phyloP scores from a whole-genome alignment of 2,888 invertebrate genomes.

The Schizaphis graminum region DNA sequence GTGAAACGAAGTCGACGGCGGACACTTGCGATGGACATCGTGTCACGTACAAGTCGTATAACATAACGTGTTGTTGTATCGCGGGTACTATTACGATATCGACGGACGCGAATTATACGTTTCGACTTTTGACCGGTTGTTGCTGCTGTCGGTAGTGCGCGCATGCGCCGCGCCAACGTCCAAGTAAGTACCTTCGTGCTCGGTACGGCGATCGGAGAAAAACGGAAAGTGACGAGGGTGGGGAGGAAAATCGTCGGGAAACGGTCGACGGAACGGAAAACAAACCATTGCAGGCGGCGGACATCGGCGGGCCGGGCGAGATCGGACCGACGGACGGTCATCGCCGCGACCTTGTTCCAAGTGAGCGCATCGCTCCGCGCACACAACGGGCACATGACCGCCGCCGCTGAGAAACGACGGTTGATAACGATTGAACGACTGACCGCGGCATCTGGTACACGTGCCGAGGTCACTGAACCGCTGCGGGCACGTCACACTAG shows the following conservation, averaged over 20 bases:
- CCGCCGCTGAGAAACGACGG: not conserved
- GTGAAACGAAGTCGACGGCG: not conserved
- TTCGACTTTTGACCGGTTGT: conserved; percentile 9
- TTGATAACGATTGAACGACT: conserved; percentile 53
- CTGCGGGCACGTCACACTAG: conserved; percentile 44
- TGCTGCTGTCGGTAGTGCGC: not conserved
- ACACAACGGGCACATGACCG: not conserved
- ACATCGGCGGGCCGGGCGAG: not conserved
- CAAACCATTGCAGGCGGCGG: not conserved
- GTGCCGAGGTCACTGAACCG: conserved; percentile 65
- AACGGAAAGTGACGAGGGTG: no score
- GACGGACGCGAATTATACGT: not conserved
- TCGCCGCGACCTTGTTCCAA: not conserved
- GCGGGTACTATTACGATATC: not conserved
- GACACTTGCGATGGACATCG: not conserved
- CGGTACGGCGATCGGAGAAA: not conserved
- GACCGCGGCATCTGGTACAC: conserved; percentile 64
- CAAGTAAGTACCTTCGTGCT: not conserved
- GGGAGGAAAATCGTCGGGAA: not conserved
- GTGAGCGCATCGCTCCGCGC: not conserved
- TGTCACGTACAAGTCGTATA: not conserved
- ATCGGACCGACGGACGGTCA: not conserved
- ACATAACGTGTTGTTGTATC: not conserved
- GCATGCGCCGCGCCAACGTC: not conserved
- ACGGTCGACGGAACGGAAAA: not conserved